These are phyloP conservation scores for Drosophila mayaguana DNA, from an alignment of 2,888 invertebrate genomes.

Conservation along the genomic window DNA sequence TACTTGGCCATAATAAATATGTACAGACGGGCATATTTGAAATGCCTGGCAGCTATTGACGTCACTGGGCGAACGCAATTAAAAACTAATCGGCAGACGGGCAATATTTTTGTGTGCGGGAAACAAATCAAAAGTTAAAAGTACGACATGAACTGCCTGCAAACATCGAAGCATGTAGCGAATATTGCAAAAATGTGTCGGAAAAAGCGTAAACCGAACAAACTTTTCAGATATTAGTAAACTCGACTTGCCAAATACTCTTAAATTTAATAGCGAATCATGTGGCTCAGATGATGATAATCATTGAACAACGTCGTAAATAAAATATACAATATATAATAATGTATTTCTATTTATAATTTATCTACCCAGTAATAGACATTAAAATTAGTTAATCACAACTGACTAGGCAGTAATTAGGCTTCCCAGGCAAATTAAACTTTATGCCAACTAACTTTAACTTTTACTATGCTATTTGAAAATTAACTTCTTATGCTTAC, in stretches of 20 bases:
- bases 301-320: background rate
- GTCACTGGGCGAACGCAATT: conserved; percentile 65
- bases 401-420: background rate
- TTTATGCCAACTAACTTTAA: background rate
- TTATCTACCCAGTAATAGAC: background rate
- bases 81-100: conserved; percentile 72
- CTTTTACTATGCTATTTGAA: background rate
- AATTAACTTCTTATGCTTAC: background rate
- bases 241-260: conserved; percentile 17
- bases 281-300: background rate
- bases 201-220: conserved; percentile 27
- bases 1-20: conserved; percentile 29
- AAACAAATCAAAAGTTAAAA: conserved; percentile 70
- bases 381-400: background rate
- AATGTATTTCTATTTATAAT: background rate
- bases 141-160: conserved; percentile 48
- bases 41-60: conserved; percentile 57
- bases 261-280: background rate
- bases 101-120: conserved; percentile 26
- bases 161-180: conserved; percentile 27
- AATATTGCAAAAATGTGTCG: conserved; percentile 35
- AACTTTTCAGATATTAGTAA: background rate
- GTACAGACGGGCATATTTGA: conserved; percentile 38
- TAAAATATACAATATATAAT: background rate
- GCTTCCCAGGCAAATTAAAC: background rate